Conservation (phyloP, 37 sponge, comb jelly and placozoan genomes). For the Mnemiopsis leidyi region DNA sequence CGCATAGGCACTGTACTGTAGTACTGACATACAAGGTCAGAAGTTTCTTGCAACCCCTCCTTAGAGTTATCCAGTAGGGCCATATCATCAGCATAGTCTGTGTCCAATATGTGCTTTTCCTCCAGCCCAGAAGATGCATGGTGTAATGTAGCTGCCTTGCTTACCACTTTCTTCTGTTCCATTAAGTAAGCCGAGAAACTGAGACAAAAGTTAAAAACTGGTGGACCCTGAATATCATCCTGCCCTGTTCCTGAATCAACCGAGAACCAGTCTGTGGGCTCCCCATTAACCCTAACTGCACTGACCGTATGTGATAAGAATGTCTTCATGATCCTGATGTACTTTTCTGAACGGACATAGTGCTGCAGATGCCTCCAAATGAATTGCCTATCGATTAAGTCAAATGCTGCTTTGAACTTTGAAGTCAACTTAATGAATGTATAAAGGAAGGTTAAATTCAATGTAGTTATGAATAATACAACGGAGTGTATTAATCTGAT, state of each 20-base stretch:
- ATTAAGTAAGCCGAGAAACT: neutral
- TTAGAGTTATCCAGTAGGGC: neutral
- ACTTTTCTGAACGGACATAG: no score
- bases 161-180: neutral
- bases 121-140: neutral
- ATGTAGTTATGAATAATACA: neutral
- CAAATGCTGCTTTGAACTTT: neutral
- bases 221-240: neutral
- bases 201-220: neutral
- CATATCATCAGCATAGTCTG: slow-evolving; percentile 10
- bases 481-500: neutral
- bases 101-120: neutral
- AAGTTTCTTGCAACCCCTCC: neutral
- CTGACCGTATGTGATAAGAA: no score
- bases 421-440: neutral
- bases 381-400: no score
- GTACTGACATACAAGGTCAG: neutral
- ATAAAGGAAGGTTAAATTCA: neutral
- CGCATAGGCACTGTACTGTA: no score
- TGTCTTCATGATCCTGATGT: no score
- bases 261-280: neutral
- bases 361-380: no score
- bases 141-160: neutral
- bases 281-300: no score
- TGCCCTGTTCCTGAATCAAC: neutral